Percentiles rank a stretch among this genome's conserved stretches.
These are phyloP conservation scores for Pampusana beccarii DNA, from an alignment of 2,113 vertebrate genomes.

Conservation along the genomic window DNA sequence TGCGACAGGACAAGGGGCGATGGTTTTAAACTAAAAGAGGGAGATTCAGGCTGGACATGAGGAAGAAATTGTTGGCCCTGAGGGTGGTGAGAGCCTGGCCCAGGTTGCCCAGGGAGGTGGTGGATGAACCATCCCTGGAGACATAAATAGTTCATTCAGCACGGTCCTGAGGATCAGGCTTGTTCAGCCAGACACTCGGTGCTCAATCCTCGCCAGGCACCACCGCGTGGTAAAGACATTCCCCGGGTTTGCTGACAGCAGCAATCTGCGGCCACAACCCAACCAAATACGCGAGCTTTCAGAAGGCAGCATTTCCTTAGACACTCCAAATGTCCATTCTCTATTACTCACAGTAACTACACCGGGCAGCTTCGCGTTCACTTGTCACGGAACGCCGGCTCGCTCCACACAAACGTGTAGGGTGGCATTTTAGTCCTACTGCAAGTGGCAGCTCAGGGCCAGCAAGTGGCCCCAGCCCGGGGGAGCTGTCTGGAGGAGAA, in stretches of 20 bases:
- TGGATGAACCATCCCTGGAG: no score
- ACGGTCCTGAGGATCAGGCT: neutral
- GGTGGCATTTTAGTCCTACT: neutral
- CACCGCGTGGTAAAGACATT: constrained; percentile 10
- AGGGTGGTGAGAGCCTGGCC: no score
- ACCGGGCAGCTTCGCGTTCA: neutral
- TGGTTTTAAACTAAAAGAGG: no score
- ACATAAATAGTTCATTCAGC: neutral
- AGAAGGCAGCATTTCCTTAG: neutral
- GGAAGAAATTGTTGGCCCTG: no score
- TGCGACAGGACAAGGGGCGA: no score
- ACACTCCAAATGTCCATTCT: neutral
- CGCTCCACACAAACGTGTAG: neutral
- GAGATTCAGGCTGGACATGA: no score
- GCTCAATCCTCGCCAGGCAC: constrained; percentile 1
- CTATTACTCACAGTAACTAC: neutral
- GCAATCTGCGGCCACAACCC: constrained; percentile 29
- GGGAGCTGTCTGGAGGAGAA: neutral
- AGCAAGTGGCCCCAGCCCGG: neutral
- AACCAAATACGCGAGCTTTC: constrained; percentile 19
- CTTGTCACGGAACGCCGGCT: neutral
- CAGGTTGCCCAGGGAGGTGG: no score
- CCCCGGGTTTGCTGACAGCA: constrained; percentile 38
- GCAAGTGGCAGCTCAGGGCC: neutral
- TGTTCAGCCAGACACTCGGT: neutral